Evolutionary conservation across 2,888 invertebrate species (phyloP).

Genomic region (Apodemia zela): DNA sequence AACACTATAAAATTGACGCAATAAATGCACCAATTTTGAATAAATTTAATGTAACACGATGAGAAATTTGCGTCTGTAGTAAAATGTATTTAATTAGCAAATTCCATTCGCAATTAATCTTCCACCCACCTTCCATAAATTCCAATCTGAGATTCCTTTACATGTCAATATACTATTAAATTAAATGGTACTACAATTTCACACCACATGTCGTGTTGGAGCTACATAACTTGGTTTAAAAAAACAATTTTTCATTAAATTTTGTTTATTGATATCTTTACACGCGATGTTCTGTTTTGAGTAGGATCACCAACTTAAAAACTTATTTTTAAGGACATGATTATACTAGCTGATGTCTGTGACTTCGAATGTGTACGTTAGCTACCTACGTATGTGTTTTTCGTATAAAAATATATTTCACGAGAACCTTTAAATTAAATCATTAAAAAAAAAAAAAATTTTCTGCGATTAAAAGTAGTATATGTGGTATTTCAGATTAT

Average conservation of each 20-base stretch:
- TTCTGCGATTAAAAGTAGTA: too few relatives aligned
- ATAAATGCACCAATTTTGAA: background rate
- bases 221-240: constrained; percentile 51
- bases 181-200: constrained; percentile 52
- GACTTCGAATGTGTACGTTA: background rate
- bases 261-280: constrained; percentile 60
- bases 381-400: too few relatives aligned
- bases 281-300: constrained; percentile 43
- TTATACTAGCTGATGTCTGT: background rate
- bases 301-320: background rate
- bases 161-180: constrained; percentile 55
- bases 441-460: too few relatives aligned
- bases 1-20: too few relatives aligned
- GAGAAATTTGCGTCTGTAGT: constrained; percentile 9
- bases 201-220: constrained; percentile 60
- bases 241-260: constrained; percentile 70
- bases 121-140: constrained; percentile 1
- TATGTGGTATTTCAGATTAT: too few relatives aligned
- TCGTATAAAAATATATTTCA: too few relatives aligned
- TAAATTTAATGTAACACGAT: background rate
- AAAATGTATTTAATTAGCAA: constrained; percentile 20
- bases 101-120: constrained; percentile 17
- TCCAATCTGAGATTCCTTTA: constrained; percentile 31
- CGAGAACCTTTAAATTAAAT: too few relatives aligned
- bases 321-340: background rate